A percentile compares a stretch with the other conserved stretches of the same genome.
phyloP scores from a whole-genome alignment of 1,140 invertebrate genomes.

The Myzus persicae region DNA sequence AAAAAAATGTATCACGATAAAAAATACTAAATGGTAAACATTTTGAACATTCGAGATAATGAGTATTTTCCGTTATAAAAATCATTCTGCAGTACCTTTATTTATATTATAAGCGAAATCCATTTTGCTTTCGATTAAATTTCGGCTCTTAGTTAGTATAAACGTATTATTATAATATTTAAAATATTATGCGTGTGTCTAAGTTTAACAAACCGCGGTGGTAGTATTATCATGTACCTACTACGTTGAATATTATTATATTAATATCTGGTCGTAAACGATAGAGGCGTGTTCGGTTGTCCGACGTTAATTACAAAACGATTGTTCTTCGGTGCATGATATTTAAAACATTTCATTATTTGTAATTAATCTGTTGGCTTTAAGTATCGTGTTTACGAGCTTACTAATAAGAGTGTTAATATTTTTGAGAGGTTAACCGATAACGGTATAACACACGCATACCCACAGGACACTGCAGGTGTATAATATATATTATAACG shows the following conservation, averaged over 20 bases:
- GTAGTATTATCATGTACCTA: not conserved
- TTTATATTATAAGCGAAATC: not conserved
- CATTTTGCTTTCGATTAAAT: not conserved
- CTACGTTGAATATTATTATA: not conserved
- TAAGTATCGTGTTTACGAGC: not conserved
- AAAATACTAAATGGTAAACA: not conserved
- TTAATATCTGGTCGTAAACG: not conserved
- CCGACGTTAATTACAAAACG: not conserved
- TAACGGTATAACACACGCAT: not conserved
- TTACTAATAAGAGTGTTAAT: not conserved
- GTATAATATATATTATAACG: not conserved
- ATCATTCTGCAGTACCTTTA: not conserved
- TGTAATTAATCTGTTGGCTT: not conserved
- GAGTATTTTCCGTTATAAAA: not conserved
- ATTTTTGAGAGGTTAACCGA: not conserved
- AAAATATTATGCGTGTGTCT: not conserved
- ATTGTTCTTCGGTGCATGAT: not conserved
- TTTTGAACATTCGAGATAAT: not conserved
- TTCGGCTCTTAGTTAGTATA: not conserved
- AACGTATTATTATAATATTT: not conserved
- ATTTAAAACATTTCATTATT: slow-evolving; percentile 15
- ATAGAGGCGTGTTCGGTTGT: not conserved
- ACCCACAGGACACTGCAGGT: not conserved
- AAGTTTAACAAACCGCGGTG: not conserved
- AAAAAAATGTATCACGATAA: not conserved